A percentile compares a stretch with the other conserved stretches of the same genome.
phyloP scores from a whole-genome alignment of 2,113 vertebrate genomes.

The Myocastor coypus region DNA sequence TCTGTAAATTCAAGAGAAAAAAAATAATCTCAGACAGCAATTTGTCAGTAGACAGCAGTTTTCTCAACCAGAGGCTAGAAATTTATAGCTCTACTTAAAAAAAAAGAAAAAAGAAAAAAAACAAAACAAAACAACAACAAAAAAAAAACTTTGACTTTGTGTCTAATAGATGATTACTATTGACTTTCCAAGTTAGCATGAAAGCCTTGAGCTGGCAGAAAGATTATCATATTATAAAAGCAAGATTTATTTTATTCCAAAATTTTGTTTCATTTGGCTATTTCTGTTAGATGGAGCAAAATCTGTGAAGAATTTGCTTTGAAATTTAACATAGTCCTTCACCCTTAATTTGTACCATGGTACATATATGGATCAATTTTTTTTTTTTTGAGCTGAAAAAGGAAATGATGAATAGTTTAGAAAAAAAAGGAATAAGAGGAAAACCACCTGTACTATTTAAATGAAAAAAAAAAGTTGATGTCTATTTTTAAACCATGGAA shows the following conservation, averaged over 20 bases:
- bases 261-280: slow-evolving; percentile 9
- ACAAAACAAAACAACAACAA: too few relatives aligned
- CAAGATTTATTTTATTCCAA: neutral
- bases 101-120: too few relatives aligned
- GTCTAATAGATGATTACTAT: neutral
- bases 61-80: neutral
- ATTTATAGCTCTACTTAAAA: neutral
- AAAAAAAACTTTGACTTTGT: neutral
- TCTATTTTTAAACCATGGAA: slow-evolving; percentile 56
- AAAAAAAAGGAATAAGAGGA: neutral
- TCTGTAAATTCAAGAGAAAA: neutral
- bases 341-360: neutral
- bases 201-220: neutral
- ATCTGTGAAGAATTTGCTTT: neutral
- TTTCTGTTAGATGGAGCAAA: neutral
- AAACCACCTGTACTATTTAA: slow-evolving; percentile 53
- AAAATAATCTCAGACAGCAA: neutral
- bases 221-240: neutral
- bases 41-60: slow-evolving; percentile 5
- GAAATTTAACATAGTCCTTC: slow-evolving; percentile 22
- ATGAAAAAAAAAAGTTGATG: slow-evolving; percentile 38
- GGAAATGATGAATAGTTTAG: slow-evolving; percentile 25
- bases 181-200: neutral
- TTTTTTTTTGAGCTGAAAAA: neutral
- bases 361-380: neutral